Evolutionary conservation across 2,797 vertebrate genomes (phyloP).

Genomic region (Synaphobranchus kaupii): DNA sequence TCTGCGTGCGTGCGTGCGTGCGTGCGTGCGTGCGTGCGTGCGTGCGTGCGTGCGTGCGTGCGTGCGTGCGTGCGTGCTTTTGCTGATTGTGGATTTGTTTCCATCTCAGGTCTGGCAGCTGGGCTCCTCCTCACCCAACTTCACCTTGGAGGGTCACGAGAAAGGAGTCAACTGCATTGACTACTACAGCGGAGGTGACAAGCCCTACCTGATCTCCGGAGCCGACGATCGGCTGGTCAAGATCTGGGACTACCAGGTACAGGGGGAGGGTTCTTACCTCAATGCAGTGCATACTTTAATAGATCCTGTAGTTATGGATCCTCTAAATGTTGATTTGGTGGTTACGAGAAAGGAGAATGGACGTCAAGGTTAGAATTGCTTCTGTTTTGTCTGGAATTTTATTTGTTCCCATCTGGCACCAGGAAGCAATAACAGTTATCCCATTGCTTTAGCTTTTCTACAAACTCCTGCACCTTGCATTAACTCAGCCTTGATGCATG

Average conservation of each 20-base stretch:
- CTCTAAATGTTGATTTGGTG: background rate
- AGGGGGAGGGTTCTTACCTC: background rate
- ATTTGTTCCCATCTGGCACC: background rate
- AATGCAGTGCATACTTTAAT: background rate
- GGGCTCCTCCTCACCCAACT: constrained; percentile 95
- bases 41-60: constrained; percentile 18
- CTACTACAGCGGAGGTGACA: constrained; percentile 98
- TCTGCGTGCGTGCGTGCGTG: background rate
- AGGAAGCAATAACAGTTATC: background rate
- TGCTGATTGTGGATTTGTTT: background rate
- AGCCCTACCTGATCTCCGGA: constrained; percentile 96
- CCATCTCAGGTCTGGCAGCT: constrained; percentile 91
- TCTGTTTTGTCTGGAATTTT: background rate
- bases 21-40: background rate
- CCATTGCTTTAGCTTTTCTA: background rate
- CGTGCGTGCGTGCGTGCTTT: constrained; percentile 91
- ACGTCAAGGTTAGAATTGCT: background rate
- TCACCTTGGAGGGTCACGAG: constrained; percentile 96
- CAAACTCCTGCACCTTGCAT: background rate
- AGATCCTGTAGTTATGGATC: background rate
- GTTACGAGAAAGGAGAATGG: background rate
- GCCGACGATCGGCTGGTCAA: constrained; percentile 97
- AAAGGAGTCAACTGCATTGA: constrained; percentile 99
- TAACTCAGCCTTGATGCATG: background rate
- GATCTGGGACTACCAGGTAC: constrained; percentile 99